A percentile compares a stretch with the other conserved stretches of the same genome.
phyloP scores from a whole-genome alignment of 35 echinoderm and acorn worm genomes.

The Holothuria glaberrima region DNA sequence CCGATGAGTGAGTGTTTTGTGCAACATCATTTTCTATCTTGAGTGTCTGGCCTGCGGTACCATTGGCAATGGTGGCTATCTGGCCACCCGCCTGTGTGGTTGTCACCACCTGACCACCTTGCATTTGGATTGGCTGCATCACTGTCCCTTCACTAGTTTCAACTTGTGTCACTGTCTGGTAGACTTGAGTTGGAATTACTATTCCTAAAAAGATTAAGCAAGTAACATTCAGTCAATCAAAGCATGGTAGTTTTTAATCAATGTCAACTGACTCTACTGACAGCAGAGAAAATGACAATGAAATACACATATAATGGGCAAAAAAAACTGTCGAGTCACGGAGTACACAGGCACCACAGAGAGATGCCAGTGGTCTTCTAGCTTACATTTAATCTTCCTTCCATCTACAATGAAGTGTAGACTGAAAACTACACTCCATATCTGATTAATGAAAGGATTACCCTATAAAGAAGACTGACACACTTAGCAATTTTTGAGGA shows the following conservation, averaged over 20 bases:
- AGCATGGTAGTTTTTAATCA: background rate
- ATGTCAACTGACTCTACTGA: background rate
- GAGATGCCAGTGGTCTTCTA: constrained; percentile 55
- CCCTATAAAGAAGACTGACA: no score
- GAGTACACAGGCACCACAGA: constrained; percentile 23
- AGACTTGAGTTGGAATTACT: constrained; percentile 89
- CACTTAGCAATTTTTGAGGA: no score
- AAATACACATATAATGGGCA: background rate
- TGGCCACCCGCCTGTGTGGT: constrained; percentile 26
- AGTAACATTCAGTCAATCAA: background rate
- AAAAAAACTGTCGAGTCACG: constrained; percentile 43
- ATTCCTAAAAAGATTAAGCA: constrained; percentile 66
- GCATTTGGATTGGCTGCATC: constrained; percentile 62
- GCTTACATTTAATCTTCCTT: constrained; percentile 44
- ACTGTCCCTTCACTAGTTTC: constrained; percentile 70
- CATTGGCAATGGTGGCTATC: constrained; percentile 2
- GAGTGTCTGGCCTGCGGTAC: constrained; percentile 12
- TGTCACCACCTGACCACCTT: constrained; percentile 43
- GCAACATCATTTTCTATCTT: background rate
- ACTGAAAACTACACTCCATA: no score
- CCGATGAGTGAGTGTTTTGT: background rate
- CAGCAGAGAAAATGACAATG: background rate
- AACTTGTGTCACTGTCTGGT: constrained; percentile 67
- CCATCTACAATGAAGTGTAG: constrained; percentile 3
- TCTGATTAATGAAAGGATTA: no score